Evolutionary conservation across 2,888 invertebrate genomes (phyloP).

Genomic region (Drosophila limbata): DNA sequence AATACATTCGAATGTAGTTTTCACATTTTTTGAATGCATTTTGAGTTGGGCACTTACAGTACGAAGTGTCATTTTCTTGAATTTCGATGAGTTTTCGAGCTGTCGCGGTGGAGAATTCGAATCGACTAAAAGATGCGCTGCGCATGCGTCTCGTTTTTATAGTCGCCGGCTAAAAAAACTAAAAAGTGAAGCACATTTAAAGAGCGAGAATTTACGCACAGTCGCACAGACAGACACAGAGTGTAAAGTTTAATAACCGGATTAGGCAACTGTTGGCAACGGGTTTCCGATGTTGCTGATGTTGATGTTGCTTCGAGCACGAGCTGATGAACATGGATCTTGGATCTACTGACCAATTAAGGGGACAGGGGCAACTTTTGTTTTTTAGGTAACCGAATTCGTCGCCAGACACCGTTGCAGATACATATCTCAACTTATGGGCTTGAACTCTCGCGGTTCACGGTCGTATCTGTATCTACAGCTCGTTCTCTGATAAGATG

Average conservation of each 20-base stretch:
- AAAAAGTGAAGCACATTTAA: conserved; percentile 54
- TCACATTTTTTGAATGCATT: background rate
- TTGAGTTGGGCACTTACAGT: conserved; percentile 47
- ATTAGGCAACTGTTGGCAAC: conserved; percentile 65
- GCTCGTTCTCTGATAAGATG: conserved; percentile 28
- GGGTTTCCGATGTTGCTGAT: conserved; percentile 46
- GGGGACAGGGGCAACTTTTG: conserved; percentile 35
- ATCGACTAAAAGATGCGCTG: conserved; percentile 75
- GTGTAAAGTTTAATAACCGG: conserved; percentile 80
- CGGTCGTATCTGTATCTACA: conserved; percentile 46
- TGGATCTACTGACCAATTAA: conserved; percentile 51
- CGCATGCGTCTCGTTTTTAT: conserved; percentile 65
- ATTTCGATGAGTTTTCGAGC: conserved; percentile 11
- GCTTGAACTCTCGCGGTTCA: conserved; percentile 66
- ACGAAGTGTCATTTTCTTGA: conserved; percentile 45
- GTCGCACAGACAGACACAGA: conserved; percentile 10
- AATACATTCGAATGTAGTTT: background rate
- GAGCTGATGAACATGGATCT: conserved; percentile 23
- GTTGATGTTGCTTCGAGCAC: conserved; percentile 18
- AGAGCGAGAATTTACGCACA: conserved; percentile 49
- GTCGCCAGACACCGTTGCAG: conserved; percentile 13
- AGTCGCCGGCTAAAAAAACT: conserved; percentile 40
- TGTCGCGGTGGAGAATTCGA: conserved; percentile 43
- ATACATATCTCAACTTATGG: conserved; percentile 16
- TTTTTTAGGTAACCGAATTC: conserved; percentile 32